These are phyloP conservation scores for Typhlomys cinereus DNA, from an alignment of 2,113 vertebrate genomes.

Conservation along the genomic window DNA sequence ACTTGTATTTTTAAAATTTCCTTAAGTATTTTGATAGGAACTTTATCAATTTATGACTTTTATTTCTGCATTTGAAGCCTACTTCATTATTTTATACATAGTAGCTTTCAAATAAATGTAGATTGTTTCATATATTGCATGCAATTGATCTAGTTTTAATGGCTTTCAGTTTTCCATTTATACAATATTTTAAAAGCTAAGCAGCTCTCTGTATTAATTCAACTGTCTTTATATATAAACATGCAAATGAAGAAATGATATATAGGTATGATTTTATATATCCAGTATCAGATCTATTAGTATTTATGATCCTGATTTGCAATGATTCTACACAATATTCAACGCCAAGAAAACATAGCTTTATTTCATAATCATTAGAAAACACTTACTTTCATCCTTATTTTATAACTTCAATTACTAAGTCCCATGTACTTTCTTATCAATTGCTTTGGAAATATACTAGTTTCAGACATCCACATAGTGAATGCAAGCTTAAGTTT, in stretches of 20 bases:
- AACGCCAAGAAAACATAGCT: not conserved
- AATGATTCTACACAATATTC: conserved; percentile 21
- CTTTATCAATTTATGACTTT: conserved; percentile 55
- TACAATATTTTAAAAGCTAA: conserved; percentile 63
- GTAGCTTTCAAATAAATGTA: conserved; percentile 58
- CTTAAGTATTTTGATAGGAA: conserved; percentile 46
- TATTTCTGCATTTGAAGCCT: conserved; percentile 28
- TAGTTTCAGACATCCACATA: not conserved
- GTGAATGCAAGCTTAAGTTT: not conserved
- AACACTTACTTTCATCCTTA: not conserved
- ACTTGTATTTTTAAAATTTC: conserved; percentile 33
- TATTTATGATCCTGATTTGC: conserved; percentile 65
- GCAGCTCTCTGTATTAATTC: conserved; percentile 62
- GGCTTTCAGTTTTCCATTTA: conserved; percentile 63
- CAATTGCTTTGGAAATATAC: not conserved
- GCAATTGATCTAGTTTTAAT: conserved; percentile 55
- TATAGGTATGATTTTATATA: not conserved
- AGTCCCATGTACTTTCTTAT: not conserved
- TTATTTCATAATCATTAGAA: conserved; percentile 39
- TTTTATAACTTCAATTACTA: conserved; percentile 7
- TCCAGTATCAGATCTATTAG: conserved; percentile 44
- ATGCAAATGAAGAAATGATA: conserved; percentile 53
- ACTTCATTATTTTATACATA: conserved; percentile 68
- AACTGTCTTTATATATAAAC: conserved; percentile 50
- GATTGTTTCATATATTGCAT: conserved; percentile 50